Evolutionary conservation across 2,797 vertebrate species (phyloP), one percentile per base, ranked within the genome.

Genomic region (Sebastiscus tertius): DNA sequence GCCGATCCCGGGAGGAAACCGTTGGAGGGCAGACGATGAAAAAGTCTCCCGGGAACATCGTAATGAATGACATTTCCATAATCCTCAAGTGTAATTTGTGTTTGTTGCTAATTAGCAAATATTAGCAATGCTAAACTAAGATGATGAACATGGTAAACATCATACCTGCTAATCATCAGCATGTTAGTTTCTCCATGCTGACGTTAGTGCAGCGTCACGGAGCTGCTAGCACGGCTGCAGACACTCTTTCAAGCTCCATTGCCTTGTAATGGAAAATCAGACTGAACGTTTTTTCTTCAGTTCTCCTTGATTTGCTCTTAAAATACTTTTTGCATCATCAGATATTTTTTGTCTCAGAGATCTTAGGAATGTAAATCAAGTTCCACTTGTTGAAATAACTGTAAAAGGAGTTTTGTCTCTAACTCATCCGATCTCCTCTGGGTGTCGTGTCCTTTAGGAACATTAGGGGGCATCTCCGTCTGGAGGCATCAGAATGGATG

Each of bases 401-500:
- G 5, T 66, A 22, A 8, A 58, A 58, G 49, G 4, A 10, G 27
- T 59, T 71, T 64, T 67, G 49, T 65, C 49, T 71, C 59, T 26
- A 18, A 22, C 33, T 70, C 58, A 22, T 42, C 67, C 67, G 55
- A 75, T 72, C 29, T 55, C 13, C 24, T 56, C 34, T 33, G 8
- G 63, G 1, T 65, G 22, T 60, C 4, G 27, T 60, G 84, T 89
- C 87, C 82, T 91, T 73, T 67, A 10, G 80, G 72, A 81, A 85
- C 91, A 78, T 87, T 64, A 83, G 91, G 80, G 87, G 88, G 73
- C 80, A 86, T 89, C 87, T 90, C 80, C 85, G 83, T 88, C 89
- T 74, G 49, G 68, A 86, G 77, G 84, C 78, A 79, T 87, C 80
- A 72, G 75, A 75, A 90, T 81, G 69, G 80, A 88, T 80, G 80